Evolutionary conservation across 1,140 invertebrate species (phyloP).

Genomic region (Drosophila persimilis): DNA sequence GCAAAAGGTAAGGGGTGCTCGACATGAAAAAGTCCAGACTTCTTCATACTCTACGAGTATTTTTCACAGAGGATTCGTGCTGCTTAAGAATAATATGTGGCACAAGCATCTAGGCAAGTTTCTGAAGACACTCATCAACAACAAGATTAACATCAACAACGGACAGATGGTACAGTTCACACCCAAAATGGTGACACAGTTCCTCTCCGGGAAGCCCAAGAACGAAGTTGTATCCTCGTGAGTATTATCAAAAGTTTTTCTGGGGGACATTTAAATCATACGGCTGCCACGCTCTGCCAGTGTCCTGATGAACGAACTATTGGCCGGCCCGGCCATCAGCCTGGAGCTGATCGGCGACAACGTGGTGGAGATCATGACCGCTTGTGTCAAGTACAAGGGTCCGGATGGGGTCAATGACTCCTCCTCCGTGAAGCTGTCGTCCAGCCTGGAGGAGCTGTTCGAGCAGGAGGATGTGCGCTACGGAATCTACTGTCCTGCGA

Average conservation of each 20-base stretch:
- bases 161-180: slow-evolving; percentile 88
- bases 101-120: slow-evolving; percentile 89
- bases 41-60: background rate
- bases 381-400: slow-evolving; percentile 49
- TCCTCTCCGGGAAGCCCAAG: slow-evolving; percentile 85
- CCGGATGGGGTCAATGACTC: slow-evolving; percentile 53
- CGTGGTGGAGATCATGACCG: slow-evolving; percentile 84
- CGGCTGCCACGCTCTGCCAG: slow-evolving; percentile 52
- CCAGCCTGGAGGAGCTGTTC: slow-evolving; percentile 88
- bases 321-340: slow-evolving; percentile 88
- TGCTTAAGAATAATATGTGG: slow-evolving; percentile 90
- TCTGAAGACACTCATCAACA: slow-evolving; percentile 86
- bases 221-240: slow-evolving; percentile 86
- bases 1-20: slow-evolving; percentile 85
- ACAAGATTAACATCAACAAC: slow-evolving; percentile 88
- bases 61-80: slow-evolving; percentile 87
- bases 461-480: slow-evolving; percentile 89
- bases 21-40: background rate
- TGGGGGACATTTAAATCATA: too few relatives aligned
- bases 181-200: slow-evolving; percentile 83
- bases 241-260: slow-evolving; percentile 60
- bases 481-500: slow-evolving; percentile 88
- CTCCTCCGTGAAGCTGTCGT: slow-evolving; percentile 82
- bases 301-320: slow-evolving; percentile 86
- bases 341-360: slow-evolving; percentile 91